Evolutionary conservation across 2,888 invertebrate genomes (phyloP).

Genomic region (Lasioglossum malachurum): DNA sequence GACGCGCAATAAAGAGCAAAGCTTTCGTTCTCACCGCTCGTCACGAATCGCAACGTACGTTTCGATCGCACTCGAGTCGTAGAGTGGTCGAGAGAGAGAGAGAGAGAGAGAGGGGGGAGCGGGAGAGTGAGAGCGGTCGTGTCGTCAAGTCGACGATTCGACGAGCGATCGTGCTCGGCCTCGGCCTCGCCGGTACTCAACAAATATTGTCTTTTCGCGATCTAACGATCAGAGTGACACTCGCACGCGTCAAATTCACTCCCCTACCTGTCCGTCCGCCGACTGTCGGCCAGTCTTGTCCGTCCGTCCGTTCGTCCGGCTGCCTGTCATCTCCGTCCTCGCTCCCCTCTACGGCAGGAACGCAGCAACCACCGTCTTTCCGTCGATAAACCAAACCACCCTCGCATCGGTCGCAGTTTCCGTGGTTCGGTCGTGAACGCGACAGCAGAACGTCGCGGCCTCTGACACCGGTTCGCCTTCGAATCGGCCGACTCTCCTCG

Average conservation of each 20-base stretch:
- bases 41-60: slow-evolving; percentile 12
- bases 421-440: not conserved
- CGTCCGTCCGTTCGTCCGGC: not conserved
- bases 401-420: slow-evolving; percentile 33
- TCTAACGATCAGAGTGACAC: slow-evolving; percentile 66
- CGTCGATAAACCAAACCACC: slow-evolving; percentile 40
- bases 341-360: not conserved
- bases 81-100: not conserved
- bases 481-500: slow-evolving; percentile 5
- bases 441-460: not conserved
- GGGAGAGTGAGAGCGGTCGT: not conserved
- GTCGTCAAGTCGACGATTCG: not conserved
- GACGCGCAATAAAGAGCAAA: slow-evolving; percentile 66
- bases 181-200: slow-evolving; percentile 59
- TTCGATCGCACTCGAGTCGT: not conserved
- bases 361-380: not conserved
- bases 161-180: slow-evolving; percentile 19
- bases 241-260: slow-evolving; percentile 29
- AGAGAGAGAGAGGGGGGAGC: not conserved
- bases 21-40: slow-evolving; percentile 58
- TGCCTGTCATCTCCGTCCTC: slow-evolving; percentile 3
- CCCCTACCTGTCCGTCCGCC: slow-evolving; percentile 14
- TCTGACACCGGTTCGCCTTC: slow-evolving; percentile 21
- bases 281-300: not conserved
- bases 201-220: slow-evolving; percentile 74